Percentiles rank a stretch among this genome's conserved stretches.
Evolutionary conservation across 1,140 invertebrate species (phyloP).

Genomic region (Zaprionus inermis): DNA sequence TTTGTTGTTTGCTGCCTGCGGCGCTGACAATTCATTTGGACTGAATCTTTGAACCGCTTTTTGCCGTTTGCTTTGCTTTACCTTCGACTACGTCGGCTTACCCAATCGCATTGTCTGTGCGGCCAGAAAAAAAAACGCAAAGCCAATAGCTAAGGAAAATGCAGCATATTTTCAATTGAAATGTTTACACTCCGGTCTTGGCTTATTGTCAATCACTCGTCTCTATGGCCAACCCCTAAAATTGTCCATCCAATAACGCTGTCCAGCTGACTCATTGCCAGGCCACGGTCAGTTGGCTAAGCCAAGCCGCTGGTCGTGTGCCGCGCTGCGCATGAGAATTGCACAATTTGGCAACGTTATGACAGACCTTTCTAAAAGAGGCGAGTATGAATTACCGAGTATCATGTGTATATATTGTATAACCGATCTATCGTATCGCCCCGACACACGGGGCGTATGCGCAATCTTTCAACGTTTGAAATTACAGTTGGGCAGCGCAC

Average conservation of each 20-base stretch:
- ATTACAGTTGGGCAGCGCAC: slow-evolving; percentile 69
- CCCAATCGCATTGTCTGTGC: slow-evolving; percentile 50
- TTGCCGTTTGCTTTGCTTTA: slow-evolving; percentile 30
- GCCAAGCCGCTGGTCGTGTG: slow-evolving; percentile 1
- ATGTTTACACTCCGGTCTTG: slow-evolving; percentile 12
- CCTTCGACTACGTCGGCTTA: slow-evolving; percentile 26
- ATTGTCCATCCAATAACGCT: not conserved
- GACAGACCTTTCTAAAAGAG: slow-evolving; percentile 71
- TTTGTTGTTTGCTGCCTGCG: slow-evolving; percentile 54
- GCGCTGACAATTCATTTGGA: slow-evolving; percentile 59
- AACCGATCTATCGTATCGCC: no score
- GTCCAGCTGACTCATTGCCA: slow-evolving; percentile 15
- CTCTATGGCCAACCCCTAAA: not conserved
- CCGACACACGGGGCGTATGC: slow-evolving; percentile 66
- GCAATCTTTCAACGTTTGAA: slow-evolving; percentile 75
- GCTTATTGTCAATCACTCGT: slow-evolving; percentile 52
- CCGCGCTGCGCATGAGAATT: slow-evolving; percentile 15
- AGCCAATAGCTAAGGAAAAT: slow-evolving; percentile 22
- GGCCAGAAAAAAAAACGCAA: slow-evolving; percentile 23
- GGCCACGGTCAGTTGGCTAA: slow-evolving; percentile 9
- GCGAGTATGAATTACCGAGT: slow-evolving; percentile 58
- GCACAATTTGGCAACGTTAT: slow-evolving; percentile 34
- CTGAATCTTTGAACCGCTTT: slow-evolving; percentile 39
- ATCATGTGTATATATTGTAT: slow-evolving; percentile 50
- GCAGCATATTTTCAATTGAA: slow-evolving; percentile 13